Base-by-base conservation (phyloP, 2,888 invertebrate genomes). In the Mythimna ferrago region DNA sequence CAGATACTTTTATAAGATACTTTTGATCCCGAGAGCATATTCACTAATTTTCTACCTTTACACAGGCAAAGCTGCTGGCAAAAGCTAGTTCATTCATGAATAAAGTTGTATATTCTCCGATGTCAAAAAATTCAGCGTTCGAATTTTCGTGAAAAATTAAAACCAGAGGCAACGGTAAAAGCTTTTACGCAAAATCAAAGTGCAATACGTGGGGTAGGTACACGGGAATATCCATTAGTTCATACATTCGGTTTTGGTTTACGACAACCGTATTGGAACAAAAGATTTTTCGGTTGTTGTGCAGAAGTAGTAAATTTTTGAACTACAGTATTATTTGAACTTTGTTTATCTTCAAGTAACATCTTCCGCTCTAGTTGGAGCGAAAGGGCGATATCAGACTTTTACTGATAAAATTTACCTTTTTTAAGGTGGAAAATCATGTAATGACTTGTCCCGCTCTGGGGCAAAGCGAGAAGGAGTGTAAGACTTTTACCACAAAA, bases 151-250 rank as follows among this genome's bases (percentile, higher is more conserved):
- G 41, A 2, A 66, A 78, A 70, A 79, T 71, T 74, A 66, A 74
- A 67, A 60, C 38, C 9, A 19, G 58, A 21, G 38, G 35, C 44
- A 16, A 48, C 48, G 54, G 10, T 68, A 63, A 82, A 82, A 80
- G 80, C 80, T 80, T 84, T 80, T 71, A 76, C 65, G 53, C 66
- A 60, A 69, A 80, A 83, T 73, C 54, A 77, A 73, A 73, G 72
- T 73, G 66, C 68, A 73, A 26, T 56, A 44, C 53, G n/a, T 61
- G 14, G 26, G 51, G 44, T 21, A 56, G 7, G 1, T 38, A 41
- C 41, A 6, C 2, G 10, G 10, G 11, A n/a, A n/a, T 53, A 19
- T 80, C 51, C 80, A 75, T 69, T 68, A 54, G 53, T 61, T 2
- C 32, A 21, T 61, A 62, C 41, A 54, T 62, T 58, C 44, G 26